Evolutionary conservation across 2,888 invertebrate genomes (phyloP), one percentile per base, ranked within the genome.

Genomic region (Rhaphigaster nebulosa): DNA sequence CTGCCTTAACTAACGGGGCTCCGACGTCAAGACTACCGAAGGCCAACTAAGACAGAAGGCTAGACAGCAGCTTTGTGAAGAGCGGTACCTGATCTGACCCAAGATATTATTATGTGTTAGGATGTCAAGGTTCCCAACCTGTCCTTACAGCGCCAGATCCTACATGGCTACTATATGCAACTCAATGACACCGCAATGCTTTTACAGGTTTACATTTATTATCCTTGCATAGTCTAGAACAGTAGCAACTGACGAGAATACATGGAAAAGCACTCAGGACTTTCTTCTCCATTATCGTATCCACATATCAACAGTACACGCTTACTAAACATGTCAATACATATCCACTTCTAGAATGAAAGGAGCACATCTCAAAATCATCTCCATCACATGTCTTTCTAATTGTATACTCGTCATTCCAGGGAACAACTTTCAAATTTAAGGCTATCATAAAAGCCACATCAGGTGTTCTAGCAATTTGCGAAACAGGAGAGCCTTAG

Each of bases 31-130:
- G 8, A 56, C 56, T 5, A 4, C 10, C 56, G 56, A 56, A 56
- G 56, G 56, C 56, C 65, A n/a, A 13, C 29, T 6, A 80, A 80
- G 23, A 80, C 38, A 23, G 76, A 76, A 76, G 80, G 80, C 80
- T 80, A 80, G 80, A 38, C 65, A n/a, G 60, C n/a, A 60, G n/a
- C 65, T 29, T 65, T 65, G 18, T 41, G 80, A 80, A 80, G 80
- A 41, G 80, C 80, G 80, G 41, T 41, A 80, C 41, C 41, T 41
- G 80, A 80, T 80, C 38, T 80, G 80, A 80, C 80, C 80, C 41
- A 41, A 10, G 80, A 80, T 80, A 80, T 80, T 26, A 80, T 80
- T 80, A 18, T 80, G 80, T 80, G 80, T 80, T 80, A 80, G 41
- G 80, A 41, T 80, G 80, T 80, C 80, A 80, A 80, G 80, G 80